Conservation (phyloP, 2,113 vertebrate genomes). For the Microtus ochrogaster region DNA sequence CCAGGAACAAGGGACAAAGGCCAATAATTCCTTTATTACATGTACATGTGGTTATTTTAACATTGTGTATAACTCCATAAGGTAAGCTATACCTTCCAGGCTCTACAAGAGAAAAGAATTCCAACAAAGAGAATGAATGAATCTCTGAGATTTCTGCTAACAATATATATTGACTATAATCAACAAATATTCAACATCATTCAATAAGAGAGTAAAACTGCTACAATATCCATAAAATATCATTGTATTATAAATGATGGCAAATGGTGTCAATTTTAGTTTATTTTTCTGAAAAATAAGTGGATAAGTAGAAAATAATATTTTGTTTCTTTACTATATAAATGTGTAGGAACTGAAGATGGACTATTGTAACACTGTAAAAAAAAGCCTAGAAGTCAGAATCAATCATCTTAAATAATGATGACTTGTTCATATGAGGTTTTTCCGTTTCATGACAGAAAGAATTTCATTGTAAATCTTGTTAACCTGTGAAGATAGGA, state of each 20-base stretch:
- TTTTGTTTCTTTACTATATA: neutral
- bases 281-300: conserved; percentile 11
- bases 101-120: neutral
- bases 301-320: neutral
- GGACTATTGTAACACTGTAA: neutral
- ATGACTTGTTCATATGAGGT: neutral
- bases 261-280: neutral
- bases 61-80: neutral
- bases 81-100: neutral
- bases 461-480: neutral
- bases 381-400: conserved; percentile 7
- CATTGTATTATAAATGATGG: neutral
- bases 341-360: neutral
- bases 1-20: neutral
- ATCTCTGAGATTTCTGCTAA: neutral
- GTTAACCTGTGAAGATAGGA: neutral
- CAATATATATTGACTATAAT: neutral
- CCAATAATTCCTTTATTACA: neutral
- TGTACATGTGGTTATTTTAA: neutral
- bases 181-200: neutral
- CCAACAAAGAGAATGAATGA: neutral
- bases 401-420: neutral
- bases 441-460: neutral
- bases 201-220: neutral
- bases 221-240: neutral